Base-by-base conservation (phyloP, 2,888 invertebrate species). In the Tanaodytes sp. region DNA sequence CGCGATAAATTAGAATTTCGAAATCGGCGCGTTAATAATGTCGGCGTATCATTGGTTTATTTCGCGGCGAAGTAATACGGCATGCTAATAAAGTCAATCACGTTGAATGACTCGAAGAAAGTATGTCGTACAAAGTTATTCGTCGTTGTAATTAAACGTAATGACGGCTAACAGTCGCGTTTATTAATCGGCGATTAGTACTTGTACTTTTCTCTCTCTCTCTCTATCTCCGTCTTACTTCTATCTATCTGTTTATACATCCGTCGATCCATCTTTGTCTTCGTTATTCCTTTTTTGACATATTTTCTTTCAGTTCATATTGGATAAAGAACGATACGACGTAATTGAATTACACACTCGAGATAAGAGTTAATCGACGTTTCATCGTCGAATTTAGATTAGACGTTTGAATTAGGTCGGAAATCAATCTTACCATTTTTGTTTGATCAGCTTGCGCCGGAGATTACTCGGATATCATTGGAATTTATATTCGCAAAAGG, bases 381-480 rank as follows among this genome's bases (percentile, higher is more conserved):
- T 69, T 69, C 68, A 63, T 69, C 68, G 63, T 69, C 58, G 58
- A 63, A 69, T 63, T 58, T 54, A 69, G 68, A 69, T 69, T 69
- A 63, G 58, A 59, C 63, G 43, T 63, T 49, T 59, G 63, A 69
- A 69, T 48, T 63, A 63, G 70, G 65, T 57, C 65, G 61, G 61
- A 65, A 64, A 70, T 70, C 61, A 70, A 70, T 70, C 61, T 52
- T 51, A 18, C 64, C 49, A 49, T 61, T 65, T 67, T 65, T 55
- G 59, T 70, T 65, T 51, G 52, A 70, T 61, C 65, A 57, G 67
- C 57, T 62, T 62, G 55, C 23, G 51, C 48, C 39, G 48, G 58
- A 68, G 68, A 68, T 68, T 63, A 63, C 51, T 62, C 52, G 46
- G 63, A 55, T 61, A 63, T 63, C 63, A 58, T 68, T 68, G n/a